Conservation (phyloP, 1,140 invertebrate genomes). For the Brachionus angularis region DNA sequence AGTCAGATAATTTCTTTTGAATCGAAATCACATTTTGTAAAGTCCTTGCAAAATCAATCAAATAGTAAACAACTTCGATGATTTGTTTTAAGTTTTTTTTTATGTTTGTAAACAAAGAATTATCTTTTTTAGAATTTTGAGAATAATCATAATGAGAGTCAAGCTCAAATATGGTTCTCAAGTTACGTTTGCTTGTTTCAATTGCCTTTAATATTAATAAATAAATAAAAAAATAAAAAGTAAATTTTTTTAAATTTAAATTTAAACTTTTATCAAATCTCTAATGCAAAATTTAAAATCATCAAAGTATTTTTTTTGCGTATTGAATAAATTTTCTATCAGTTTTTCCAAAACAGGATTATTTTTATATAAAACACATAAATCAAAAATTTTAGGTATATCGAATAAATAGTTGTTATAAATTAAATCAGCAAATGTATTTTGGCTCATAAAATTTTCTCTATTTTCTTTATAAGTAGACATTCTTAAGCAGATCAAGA, state of each 20-base stretch:
- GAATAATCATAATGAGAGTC: neutral
- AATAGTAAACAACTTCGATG: conserved; percentile 31
- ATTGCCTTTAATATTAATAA: conserved; percentile 25
- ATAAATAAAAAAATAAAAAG: neutral
- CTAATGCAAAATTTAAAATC: conserved; percentile 20
- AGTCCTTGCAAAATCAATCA: conserved; percentile 24
- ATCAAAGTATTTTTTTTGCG: conserved; percentile 15
- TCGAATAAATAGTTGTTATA: conserved; percentile 42
- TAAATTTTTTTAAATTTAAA: neutral
- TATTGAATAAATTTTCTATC: conserved; percentile 29
- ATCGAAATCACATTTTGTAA: conserved; percentile 10
- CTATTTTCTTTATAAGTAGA: conserved; percentile 36
- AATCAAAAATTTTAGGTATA: conserved; percentile 26
- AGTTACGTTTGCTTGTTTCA: conserved; percentile 27
- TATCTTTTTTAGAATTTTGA: neutral
- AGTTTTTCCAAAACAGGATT: conserved; percentile 11
- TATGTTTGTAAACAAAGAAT: neutral
- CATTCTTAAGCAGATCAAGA: conserved; percentile 33
- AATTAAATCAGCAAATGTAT: conserved; percentile 26
- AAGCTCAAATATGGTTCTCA: conserved; percentile 29
- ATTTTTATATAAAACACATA: conserved; percentile 24
- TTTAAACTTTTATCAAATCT: neutral
- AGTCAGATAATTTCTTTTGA: neutral
- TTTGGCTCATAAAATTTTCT: conserved; percentile 26
- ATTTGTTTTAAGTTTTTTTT: conserved; percentile 6